phyloP scores from a whole-genome alignment of 2,888 invertebrate genomes.

The Caenorhabditis becei region DNA sequence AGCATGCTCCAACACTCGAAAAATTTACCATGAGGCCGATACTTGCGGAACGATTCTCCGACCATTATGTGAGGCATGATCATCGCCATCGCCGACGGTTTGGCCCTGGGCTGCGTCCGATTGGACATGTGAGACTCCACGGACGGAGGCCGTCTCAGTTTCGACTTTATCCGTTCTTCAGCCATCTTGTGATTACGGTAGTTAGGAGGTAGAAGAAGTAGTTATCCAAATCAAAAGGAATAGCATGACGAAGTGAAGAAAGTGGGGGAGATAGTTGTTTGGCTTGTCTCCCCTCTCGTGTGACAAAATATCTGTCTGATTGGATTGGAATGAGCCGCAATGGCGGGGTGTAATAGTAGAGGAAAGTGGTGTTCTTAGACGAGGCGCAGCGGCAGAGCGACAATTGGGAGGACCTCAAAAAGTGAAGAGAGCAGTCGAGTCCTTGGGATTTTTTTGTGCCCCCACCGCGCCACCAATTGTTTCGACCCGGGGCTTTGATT shows the following conservation, averaged over 20 bases:
- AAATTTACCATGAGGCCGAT: constrained; percentile 45
- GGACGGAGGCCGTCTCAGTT: constrained; percentile 44
- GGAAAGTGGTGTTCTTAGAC: constrained; percentile 57
- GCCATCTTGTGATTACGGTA: constrained; percentile 31
- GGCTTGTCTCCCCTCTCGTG: constrained; percentile 28
- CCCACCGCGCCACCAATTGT: constrained; percentile 7
- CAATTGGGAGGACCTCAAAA: constrained; percentile 31
- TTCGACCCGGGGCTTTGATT: neutral
- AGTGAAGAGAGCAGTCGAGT: constrained; percentile 4
- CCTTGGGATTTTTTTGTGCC: constrained; percentile 3
- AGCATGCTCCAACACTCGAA: neutral
- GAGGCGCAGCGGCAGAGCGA: constrained; percentile 22
- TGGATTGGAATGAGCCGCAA: constrained; percentile 56
- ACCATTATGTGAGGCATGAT: constrained; percentile 57
- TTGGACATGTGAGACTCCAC: constrained; percentile 47
- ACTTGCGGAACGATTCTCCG: constrained; percentile 58
- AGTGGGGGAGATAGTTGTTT: constrained; percentile 36
- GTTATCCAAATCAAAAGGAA: constrained; percentile 19
- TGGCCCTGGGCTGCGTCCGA: constrained; percentile 11
- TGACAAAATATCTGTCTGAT: constrained; percentile 63
- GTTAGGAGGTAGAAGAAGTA: constrained; percentile 14
- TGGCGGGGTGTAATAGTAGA: constrained; percentile 55
- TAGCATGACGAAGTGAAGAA: constrained; percentile 35
- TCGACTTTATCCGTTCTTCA: constrained; percentile 57
- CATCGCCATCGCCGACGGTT: constrained; percentile 43